Base-by-base conservation (phyloP, 2,797 vertebrate genomes). In the Onychomys arenicola region DNA sequence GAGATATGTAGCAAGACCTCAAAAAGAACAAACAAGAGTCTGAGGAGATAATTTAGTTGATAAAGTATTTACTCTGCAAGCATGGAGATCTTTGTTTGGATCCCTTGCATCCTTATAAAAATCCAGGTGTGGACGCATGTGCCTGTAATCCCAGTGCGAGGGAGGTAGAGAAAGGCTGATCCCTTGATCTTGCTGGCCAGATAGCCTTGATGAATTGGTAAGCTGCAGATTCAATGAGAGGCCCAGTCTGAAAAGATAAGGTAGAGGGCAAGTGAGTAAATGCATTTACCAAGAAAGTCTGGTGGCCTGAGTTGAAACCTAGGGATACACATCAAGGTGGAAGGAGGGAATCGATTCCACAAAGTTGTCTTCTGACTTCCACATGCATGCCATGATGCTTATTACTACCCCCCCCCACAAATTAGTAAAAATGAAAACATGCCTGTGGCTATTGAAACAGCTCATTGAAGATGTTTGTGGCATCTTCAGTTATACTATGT, bases 381-480 rank as follows among this genome's bases (percentile, higher is more conserved):
- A 57, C 65, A 57, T 55, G 49, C 11, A 19, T 29, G 34, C 25
- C n/a, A 73, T 40, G n/a, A 40, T 57, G 9, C 25, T 40, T 52
- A 7, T 13, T n/a, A 11, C 9, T 10, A 40, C 34, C 23, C 46
- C 32, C n/a, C 23, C 11, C 19, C 21, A 27, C 11, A 43, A 75
- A 57, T 75, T 34, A 34, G 27, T 59, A 34, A 65, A 49, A n/a
- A 61, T 77, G 5, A 95, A 94, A 89, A 82, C 84, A 17, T 96
- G 78, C 96, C 10, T 75, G n/a, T 92, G 81, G 61, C 40, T 80
- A 88, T 94, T 90, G 46, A 88, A 94, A 96, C 93, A 55, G 46
- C 95, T 84, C 93, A 81, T 17, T 83, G 14, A 73, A 63, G 76
- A 21, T 78, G 16, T 71, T 17, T 76, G 43, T 80, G 43, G 27